Conservation (phyloP, 2,113 vertebrate genomes). For the Polypterus bichir region DNA sequence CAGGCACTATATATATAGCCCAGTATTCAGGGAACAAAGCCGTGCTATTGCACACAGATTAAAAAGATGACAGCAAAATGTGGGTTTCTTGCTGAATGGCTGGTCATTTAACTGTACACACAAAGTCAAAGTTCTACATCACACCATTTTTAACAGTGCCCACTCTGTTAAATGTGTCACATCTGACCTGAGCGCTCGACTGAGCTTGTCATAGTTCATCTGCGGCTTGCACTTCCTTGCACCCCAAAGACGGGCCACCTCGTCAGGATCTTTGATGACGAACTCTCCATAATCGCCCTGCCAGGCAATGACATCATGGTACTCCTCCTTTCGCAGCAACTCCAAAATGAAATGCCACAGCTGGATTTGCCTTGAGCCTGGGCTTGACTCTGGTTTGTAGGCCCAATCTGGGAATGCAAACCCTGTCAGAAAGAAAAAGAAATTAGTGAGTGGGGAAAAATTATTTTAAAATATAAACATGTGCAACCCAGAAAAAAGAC, state of each 20-base stretch:
- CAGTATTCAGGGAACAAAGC: no score
- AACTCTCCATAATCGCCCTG: constrained; percentile 85
- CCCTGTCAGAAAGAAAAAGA: constrained; percentile 36
- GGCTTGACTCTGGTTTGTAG: constrained; percentile 77
- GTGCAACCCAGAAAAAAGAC: no score
- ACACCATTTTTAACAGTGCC: neutral
- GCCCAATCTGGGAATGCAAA: constrained; percentile 83
- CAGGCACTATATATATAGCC: no score
- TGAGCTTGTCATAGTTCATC: constrained; percentile 85
- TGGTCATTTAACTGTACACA: neutral
- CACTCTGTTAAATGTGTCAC: neutral
- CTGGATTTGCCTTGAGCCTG: constrained; percentile 79
- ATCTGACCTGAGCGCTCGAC: constrained; percentile 59
- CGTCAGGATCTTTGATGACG: constrained; percentile 79
- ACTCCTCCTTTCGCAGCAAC: constrained; percentile 72
- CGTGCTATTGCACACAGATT: no score
- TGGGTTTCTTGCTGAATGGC: no score
- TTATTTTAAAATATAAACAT: no score
- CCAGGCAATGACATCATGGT: constrained; percentile 84
- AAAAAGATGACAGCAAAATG: no score
- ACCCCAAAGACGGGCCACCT: constrained; percentile 76
- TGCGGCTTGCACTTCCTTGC: constrained; percentile 81
- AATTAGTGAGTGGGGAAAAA: neutral
- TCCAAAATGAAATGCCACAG: constrained; percentile 86
- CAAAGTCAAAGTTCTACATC: neutral